Evolutionary conservation across 2,888 invertebrate genomes (phyloP).

Genomic region (Nematopogon swammerdamellus): DNA sequence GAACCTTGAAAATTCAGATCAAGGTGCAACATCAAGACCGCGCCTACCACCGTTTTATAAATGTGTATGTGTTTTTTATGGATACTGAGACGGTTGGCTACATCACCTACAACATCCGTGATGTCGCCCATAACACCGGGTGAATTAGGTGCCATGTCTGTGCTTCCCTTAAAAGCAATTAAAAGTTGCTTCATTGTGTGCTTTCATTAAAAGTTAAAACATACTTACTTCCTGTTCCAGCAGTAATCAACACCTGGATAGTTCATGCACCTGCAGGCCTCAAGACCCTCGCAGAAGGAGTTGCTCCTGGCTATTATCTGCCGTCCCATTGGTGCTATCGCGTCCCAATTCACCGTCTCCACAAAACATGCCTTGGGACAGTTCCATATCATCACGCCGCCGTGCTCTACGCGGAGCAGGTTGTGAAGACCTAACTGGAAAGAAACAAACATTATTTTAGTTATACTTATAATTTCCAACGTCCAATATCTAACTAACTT

Average conservation of each 20-base stretch:
- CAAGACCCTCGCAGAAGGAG: slow-evolving; percentile 20
- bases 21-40: too few species aligned
- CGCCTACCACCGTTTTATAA: too few species aligned
- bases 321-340: slow-evolving; percentile 28
- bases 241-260: slow-evolving; percentile 26
- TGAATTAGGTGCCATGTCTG: too few species aligned
- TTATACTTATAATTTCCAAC: too few species aligned
- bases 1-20: too few species aligned
- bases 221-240: slow-evolving; percentile 33
- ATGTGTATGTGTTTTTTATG: not conserved
- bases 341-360: slow-evolving; percentile 41
- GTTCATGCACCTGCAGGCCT: slow-evolving; percentile 24
- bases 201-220: too few species aligned
- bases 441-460: slow-evolving; percentile 25
- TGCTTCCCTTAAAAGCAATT: not conserved
- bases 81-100: too few species aligned
- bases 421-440: slow-evolving; percentile 70
- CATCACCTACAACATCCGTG: too few species aligned
- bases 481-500: too few species aligned
- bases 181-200: too few species aligned
- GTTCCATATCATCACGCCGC: slow-evolving; percentile 75
- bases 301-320: slow-evolving; percentile 26
- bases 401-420: slow-evolving; percentile 72
- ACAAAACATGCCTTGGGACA: slow-evolving; percentile 76
- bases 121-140: too few species aligned